These are phyloP conservation scores for Carettochelys insculpta DNA, from an alignment of 2,113 vertebrate genomes.

Conservation along the genomic window DNA sequence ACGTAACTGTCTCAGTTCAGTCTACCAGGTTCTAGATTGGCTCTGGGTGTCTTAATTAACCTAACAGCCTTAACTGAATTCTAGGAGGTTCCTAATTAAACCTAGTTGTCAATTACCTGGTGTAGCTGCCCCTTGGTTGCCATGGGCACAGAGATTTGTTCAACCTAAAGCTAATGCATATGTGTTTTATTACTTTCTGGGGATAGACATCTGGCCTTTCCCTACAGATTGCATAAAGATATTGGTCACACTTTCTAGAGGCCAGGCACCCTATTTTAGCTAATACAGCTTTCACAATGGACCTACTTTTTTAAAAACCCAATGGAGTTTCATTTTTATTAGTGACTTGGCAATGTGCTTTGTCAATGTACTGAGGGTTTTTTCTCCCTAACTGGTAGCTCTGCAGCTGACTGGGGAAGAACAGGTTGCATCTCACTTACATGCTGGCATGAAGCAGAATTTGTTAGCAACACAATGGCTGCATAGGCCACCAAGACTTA, in stretches of 20 bases:
- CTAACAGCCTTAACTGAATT: no score
- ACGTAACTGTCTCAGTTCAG: no score
- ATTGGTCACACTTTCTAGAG: neutral
- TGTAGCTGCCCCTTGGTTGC: no score
- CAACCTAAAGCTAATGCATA: no score
- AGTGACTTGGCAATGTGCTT: neutral
- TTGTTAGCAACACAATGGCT: neutral
- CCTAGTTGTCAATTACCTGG: no score
- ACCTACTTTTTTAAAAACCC: neutral
- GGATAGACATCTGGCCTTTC: no score
- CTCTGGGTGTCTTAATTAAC: no score
- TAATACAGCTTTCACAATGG: neutral
- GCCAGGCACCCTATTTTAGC: conserved; percentile 22
- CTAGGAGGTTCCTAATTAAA: no score
- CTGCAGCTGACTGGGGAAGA: neutral
- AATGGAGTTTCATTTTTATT: neutral
- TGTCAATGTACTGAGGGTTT: neutral
- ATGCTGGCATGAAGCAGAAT: neutral
- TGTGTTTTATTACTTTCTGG: no score
- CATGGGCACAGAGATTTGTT: no score
- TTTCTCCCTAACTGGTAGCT: neutral
- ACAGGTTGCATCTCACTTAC: neutral
- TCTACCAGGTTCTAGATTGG: no score
- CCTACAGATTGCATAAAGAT: neutral
- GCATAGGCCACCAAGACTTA: no score